Percentiles rank a stretch among this genome's conserved stretches.
phyloP scores from a whole-genome alignment of 2,888 invertebrate genomes.

The Adela reaumurella region DNA sequence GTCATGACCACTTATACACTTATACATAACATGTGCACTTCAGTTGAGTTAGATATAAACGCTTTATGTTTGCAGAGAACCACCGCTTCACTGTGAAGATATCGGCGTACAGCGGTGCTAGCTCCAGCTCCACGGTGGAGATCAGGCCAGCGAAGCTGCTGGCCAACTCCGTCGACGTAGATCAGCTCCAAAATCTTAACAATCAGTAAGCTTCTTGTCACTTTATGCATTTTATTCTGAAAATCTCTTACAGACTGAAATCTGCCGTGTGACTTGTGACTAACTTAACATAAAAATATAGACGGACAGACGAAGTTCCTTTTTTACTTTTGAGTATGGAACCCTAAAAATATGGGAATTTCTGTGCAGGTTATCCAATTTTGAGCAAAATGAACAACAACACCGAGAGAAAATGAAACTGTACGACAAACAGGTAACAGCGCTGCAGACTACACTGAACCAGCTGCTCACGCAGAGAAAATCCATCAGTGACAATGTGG shows the following conservation, averaged over 20 bases:
- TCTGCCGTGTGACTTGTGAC: too few relatives aligned
- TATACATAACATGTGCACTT: too few relatives aligned
- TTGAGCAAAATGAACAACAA: constrained; percentile 18
- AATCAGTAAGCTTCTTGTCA: constrained; percentile 31
- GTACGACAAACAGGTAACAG: constrained; percentile 25
- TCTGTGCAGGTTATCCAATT: constrained; percentile 9
- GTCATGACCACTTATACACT: too few relatives aligned
- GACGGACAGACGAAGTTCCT: too few relatives aligned
- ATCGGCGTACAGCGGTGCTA: constrained; percentile 64
- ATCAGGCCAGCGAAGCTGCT: constrained; percentile 52
- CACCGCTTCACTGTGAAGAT: constrained; percentile 52
- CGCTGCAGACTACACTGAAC: constrained; percentile 26
- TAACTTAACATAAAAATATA: too few relatives aligned
- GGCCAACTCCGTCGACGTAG: constrained; percentile 56
- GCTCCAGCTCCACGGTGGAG: constrained; percentile 54
- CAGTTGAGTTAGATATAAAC: too few relatives aligned
- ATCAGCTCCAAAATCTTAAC: constrained; percentile 32
- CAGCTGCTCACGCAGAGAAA: constrained; percentile 24
- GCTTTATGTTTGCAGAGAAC: constrained; percentile 39
- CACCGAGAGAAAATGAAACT: constrained; percentile 22
- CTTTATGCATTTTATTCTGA: too few relatives aligned
- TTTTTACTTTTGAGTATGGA: too few relatives aligned
- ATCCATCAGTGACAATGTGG: constrained; percentile 28
- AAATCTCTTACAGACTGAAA: too few relatives aligned
- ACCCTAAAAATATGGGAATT: too few relatives aligned